Percentiles rank a stretch among this genome's conserved stretches.
phyloP scores from a whole-genome alignment of 2,113 vertebrate species.

The Pheucticus melanocephalus region DNA sequence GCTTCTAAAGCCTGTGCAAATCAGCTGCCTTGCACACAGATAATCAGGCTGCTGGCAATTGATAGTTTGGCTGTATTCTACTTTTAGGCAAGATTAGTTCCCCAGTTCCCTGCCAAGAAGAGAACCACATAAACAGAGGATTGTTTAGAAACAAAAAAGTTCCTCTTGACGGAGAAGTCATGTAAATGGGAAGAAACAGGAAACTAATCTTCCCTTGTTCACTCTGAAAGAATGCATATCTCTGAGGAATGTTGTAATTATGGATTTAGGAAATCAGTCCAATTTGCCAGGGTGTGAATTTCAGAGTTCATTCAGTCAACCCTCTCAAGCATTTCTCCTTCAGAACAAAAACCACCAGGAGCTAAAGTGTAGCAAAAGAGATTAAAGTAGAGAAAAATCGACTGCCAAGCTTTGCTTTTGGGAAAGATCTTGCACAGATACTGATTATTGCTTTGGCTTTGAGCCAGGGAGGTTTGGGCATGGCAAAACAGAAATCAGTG shows the following conservation, averaged over 20 bases:
- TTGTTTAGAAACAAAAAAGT: slow-evolving; percentile 32
- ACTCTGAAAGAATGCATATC: slow-evolving; percentile 38
- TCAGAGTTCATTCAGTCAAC: slow-evolving; percentile 55
- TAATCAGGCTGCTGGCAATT: not conserved
- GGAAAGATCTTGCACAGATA: slow-evolving; percentile 24
- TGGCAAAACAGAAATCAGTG: not conserved
- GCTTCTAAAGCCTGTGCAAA: not conserved
- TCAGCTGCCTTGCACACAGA: not conserved
- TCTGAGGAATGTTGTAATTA: slow-evolving; percentile 61
- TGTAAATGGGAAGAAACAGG: slow-evolving; percentile 55
- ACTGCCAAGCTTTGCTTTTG: slow-evolving; percentile 17
- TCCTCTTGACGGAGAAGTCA: slow-evolving; percentile 1
- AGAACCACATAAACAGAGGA: slow-evolving; percentile 45
- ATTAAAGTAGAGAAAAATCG: slow-evolving; percentile 21
- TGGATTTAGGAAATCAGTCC: slow-evolving; percentile 60
- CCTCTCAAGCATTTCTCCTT: slow-evolving; percentile 44
- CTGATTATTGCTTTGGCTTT: not conserved
- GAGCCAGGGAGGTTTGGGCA: not conserved
- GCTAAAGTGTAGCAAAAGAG: slow-evolving; percentile 42
- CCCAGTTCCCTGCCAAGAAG: not conserved
- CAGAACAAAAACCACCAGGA: slow-evolving; percentile 31
- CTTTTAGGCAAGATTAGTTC: slow-evolving; percentile 6
- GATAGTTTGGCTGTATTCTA: slow-evolving; percentile 8
- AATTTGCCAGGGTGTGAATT: slow-evolving; percentile 61
- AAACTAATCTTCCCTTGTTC: slow-evolving; percentile 55